Conservation (phyloP, 2,797 vertebrate genomes). For the Acomys russatus region DNA sequence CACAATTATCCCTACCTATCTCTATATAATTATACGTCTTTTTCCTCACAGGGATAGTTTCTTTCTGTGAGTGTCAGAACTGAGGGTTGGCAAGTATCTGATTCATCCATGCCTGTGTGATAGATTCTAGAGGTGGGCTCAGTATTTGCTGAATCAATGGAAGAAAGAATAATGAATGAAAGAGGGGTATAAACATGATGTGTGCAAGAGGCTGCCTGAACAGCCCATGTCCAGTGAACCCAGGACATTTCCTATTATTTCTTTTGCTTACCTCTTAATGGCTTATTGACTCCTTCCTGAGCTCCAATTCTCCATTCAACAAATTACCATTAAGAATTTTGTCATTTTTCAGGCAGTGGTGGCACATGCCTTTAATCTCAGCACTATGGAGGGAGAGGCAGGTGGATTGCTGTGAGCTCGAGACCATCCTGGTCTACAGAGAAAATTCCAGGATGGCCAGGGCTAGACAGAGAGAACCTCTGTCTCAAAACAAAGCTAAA, state of each 20-base stretch:
- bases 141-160: not conserved
- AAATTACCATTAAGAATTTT: conserved; percentile 49
- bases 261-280: conserved; percentile 25
- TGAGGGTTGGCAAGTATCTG: not conserved
- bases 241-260: not conserved
- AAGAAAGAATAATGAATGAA: conserved; percentile 10
- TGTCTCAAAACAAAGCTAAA: not conserved
- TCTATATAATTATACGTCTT: conserved; percentile 10
- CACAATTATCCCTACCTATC: not conserved
- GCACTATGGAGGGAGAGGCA: not conserved
- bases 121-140: not conserved
- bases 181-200: not conserved
- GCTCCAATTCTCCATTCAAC: not conserved
- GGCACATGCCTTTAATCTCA: not conserved
- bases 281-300: conserved; percentile 43
- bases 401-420: not conserved
- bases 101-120: not conserved
- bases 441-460: not conserved
- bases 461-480: not conserved
- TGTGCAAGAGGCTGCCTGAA: conserved; percentile 17
- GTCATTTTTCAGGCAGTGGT: not conserved
- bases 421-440: not conserved
- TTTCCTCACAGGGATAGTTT: conserved; percentile 16
- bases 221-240: not conserved
- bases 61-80: not conserved